Base-by-base conservation (phyloP, 2,797 vertebrate genomes). In the Graptemys geographica region DNA sequence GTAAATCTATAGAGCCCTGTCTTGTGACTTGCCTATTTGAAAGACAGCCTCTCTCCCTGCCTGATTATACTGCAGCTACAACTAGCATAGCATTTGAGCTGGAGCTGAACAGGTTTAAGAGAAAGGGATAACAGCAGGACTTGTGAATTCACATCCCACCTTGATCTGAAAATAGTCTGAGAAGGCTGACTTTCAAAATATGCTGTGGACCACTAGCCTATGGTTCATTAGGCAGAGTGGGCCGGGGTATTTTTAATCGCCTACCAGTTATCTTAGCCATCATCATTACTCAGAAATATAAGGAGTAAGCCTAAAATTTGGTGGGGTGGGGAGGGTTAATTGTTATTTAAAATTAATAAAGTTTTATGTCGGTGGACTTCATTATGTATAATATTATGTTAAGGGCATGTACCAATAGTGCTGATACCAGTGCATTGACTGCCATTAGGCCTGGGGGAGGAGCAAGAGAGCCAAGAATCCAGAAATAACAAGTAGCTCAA, bases 361-460 rank as follows among this genome's bases (percentile, higher is more conserved):
- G 27, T 55, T 93, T 86, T 86, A 91, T 88, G 94, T 93, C 88
- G 57, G 33, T 69, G 52, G 90, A 69, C 56, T 88, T 65, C 41
- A 44, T 82, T 87, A 19, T 49, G 52, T 27, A 69, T 23, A 41
- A 72, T 25, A 41, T 11, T 72, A 41, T 23, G n/a, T 37, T 27
- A 69, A 11, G 16, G 33, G 13, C 18, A 21, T n/a, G 16, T 37
- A 57, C 89, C 87, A 86, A 25, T 53, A 81, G 74, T 8, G 12
- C 72, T 44, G 21, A 44, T 90, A 78, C 10, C 31, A 79, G 23
- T 69, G 37, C 56, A 79, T 0, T 1, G 37, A 3, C 27, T 81
- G 25, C 18, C 69, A 92, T 56, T 88, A 51, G 59, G 74, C 52
- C 57, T 15, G 62, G 69, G 13, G 91, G 90, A 81, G 19, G 5